These are phyloP conservation scores for Cotesia vestalis DNA, from an alignment of 1,140 invertebrate genomes.

Conservation along the genomic window DNA sequence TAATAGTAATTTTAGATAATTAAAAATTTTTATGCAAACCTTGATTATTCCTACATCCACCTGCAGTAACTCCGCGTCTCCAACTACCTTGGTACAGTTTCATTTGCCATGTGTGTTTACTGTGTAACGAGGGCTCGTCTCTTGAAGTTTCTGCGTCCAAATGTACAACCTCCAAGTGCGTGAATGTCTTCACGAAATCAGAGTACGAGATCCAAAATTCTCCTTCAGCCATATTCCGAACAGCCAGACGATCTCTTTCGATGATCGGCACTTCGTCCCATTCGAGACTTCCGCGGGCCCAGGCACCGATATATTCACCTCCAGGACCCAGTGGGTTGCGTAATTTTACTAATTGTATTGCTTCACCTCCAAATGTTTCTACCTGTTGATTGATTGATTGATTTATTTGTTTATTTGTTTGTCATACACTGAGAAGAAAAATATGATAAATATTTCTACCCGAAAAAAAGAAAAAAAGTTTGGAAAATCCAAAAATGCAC, in stretches of 20 bases:
- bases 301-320: conserved; percentile 77
- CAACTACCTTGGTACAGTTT: conserved; percentile 86
- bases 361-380: conserved; percentile 78
- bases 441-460: not conserved
- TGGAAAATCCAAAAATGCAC: no score
- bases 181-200: conserved; percentile 86
- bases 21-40: conserved; percentile 62
- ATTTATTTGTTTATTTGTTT: not conserved
- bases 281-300: conserved; percentile 75
- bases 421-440: not conserved
- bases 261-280: conserved; percentile 79
- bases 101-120: conserved; percentile 86
- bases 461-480: not conserved
- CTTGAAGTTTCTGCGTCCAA: conserved; percentile 85
- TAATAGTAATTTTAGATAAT: not conserved
- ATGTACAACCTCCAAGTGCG: conserved; percentile 86
- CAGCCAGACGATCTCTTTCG: conserved; percentile 77
- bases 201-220: conserved; percentile 90
- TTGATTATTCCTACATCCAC: conserved; percentile 89
- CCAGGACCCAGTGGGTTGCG: conserved; percentile 76
- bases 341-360: conserved; percentile 77
- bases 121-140: conserved; percentile 82
- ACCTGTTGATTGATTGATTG: conserved; percentile 61
- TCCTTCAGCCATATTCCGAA: conserved; percentile 75
- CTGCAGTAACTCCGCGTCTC: conserved; percentile 88